Percentiles rank a stretch among this genome's conserved stretches.
phyloP scores from a whole-genome alignment of 2,797 vertebrate species.

The Galago senegalensis region DNA sequence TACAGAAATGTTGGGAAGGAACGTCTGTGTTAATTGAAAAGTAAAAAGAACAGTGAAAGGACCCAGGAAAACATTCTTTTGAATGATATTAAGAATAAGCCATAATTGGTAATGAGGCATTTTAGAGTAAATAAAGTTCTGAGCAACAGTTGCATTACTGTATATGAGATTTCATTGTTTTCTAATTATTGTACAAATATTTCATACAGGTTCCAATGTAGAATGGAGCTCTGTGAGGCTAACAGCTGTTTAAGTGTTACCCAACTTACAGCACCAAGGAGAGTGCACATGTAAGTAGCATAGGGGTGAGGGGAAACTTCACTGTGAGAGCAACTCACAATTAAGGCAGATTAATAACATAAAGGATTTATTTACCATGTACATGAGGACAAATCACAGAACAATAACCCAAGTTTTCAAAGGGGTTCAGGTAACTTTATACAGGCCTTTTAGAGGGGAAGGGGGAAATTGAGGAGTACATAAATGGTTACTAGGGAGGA shows the following conservation, averaged over 20 bases:
- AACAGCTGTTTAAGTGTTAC: background rate
- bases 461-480: too few relatives aligned
- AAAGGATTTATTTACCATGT: too few relatives aligned
- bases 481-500: too few relatives aligned
- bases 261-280: background rate
- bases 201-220: background rate
- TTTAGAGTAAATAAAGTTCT: background rate
- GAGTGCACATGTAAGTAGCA: background rate
- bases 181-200: background rate
- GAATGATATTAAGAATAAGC: background rate
- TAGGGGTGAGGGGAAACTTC: too few relatives aligned
- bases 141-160: background rate
- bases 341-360: too few relatives aligned
- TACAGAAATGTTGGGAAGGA: background rate
- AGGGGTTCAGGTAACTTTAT: too few relatives aligned
- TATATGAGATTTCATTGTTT: background rate
- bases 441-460: too few relatives aligned
- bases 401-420: too few relatives aligned
- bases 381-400: too few relatives aligned
- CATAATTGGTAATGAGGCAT: background rate
- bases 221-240: background rate
- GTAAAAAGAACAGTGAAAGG: background rate
- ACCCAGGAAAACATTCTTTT: background rate
- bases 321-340: too few relatives aligned
- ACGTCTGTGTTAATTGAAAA: background rate